These are phyloP conservation scores for Theodoxus fluviatilis DNA, from an alignment of 2,888 invertebrate genomes.

Conservation along the genomic window DNA sequence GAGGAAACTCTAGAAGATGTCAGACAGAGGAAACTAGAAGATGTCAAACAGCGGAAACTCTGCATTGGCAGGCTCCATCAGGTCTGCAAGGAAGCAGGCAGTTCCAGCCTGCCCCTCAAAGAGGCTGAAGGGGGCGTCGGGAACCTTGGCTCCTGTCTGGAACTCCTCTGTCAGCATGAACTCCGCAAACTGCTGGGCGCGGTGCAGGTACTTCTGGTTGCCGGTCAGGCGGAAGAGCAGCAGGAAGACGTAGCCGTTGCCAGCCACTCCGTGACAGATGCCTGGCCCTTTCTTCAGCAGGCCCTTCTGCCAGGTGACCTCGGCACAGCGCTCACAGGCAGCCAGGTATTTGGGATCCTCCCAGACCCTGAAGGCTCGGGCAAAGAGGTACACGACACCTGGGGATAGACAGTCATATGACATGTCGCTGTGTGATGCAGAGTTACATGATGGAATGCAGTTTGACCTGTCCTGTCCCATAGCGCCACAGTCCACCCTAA, in stretches of 20 bases:
- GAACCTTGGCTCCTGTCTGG: background rate
- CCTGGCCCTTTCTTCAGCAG: slow-evolving; percentile 84
- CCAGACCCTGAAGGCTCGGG: slow-evolving; percentile 79
- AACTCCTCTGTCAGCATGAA: background rate
- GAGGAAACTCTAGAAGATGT: too few species aligned
- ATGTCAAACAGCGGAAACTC: slow-evolving; percentile 77
- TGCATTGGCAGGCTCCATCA: slow-evolving; percentile 73
- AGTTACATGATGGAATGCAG: too few species aligned
- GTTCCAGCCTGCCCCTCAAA: slow-evolving; percentile 73
- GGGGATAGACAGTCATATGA: slow-evolving; percentile 32
- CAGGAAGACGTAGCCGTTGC: slow-evolving; percentile 85
- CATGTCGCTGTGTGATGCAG: too few species aligned
- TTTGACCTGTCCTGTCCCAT: too few species aligned
- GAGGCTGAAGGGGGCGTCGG: slow-evolving; percentile 15
- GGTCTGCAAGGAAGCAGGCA: slow-evolving; percentile 77
- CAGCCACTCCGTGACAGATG: slow-evolving; percentile 86
- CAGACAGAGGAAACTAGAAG: too few species aligned
- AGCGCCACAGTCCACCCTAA: too few species aligned
- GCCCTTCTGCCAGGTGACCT: slow-evolving; percentile 83
- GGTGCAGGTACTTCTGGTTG: slow-evolving; percentile 77
- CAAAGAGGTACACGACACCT: slow-evolving; percentile 80
- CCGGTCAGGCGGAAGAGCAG: slow-evolving; percentile 80
- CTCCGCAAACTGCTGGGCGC: slow-evolving; percentile 70
- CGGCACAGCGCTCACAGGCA: slow-evolving; percentile 76
- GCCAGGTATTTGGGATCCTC: slow-evolving; percentile 78